Evolutionary conservation across 2,888 invertebrate species (phyloP).

Genomic region (Agrenia bidenticulata): DNA sequence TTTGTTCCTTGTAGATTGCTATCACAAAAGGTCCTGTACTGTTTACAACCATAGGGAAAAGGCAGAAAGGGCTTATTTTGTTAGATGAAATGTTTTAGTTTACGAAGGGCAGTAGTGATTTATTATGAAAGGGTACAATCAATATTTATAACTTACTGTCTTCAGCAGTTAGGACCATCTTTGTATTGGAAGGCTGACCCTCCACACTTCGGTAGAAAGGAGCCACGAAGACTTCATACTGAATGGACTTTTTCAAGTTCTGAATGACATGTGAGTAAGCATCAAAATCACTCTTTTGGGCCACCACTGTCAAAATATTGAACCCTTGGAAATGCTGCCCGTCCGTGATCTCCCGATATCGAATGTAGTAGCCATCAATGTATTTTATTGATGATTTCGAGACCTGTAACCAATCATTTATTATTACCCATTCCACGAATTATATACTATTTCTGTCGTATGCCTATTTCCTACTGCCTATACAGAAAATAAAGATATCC

Average conservation of each 20-base stretch:
- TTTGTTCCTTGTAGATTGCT: too few species aligned
- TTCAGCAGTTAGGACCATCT: slow-evolving; percentile 79
- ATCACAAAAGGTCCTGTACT: too few species aligned
- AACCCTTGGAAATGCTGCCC: slow-evolving; percentile 59
- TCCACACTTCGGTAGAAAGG: slow-evolving; percentile 85
- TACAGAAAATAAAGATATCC: too few species aligned
- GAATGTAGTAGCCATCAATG: slow-evolving; percentile 70
- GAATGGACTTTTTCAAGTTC: slow-evolving; percentile 78
- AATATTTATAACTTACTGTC: slow-evolving; percentile 62
- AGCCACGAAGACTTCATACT: slow-evolving; percentile 88
- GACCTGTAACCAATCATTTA: slow-evolving; percentile 32
- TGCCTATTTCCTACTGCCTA: too few species aligned
- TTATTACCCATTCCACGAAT: too few species aligned
- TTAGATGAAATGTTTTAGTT: too few species aligned
- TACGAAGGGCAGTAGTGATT: neutral
- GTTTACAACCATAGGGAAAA: too few species aligned
- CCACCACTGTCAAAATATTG: slow-evolving; percentile 69
- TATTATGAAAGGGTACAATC: neutral
- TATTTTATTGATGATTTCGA: slow-evolving; percentile 27
- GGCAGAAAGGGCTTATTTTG: too few species aligned
- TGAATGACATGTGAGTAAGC: slow-evolving; percentile 73
- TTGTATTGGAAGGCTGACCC: slow-evolving; percentile 90
- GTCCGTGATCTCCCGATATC: slow-evolving; percentile 66
- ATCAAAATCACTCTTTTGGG: slow-evolving; percentile 61
- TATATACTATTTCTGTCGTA: too few species aligned